These are phyloP conservation scores for Coenobita brevimanus DNA, from an alignment of 1,140 invertebrate species.

Conservation along the genomic window DNA sequence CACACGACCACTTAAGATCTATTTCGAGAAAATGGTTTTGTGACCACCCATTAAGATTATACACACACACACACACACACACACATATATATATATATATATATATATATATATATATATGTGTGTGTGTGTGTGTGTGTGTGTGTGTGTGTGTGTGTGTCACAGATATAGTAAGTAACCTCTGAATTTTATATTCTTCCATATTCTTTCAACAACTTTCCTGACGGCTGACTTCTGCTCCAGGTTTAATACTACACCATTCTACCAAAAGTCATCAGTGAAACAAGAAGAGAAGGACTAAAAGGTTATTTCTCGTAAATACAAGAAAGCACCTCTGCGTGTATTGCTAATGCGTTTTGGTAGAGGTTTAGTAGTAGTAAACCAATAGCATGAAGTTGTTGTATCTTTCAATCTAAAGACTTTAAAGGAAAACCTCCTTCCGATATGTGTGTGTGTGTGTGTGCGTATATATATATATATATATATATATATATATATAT, in stretches of 20 bases:
- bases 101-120: not conserved
- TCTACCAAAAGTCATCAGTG: not conserved
- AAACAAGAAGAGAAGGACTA: not conserved
- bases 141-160: slow-evolving; percentile 5
- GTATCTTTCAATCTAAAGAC: too few species aligned
- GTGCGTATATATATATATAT: slow-evolving; percentile 6
- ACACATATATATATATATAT: not conserved
- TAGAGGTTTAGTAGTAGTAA: too few species aligned
- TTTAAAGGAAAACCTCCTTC: too few species aligned
- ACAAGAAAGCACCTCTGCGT: not conserved
- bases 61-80: too few species aligned
- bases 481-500: not conserved
- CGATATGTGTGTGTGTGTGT: slow-evolving; percentile 21
- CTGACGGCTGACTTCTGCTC: not conserved
- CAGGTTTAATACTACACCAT: not conserved
- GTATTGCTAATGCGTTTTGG: not conserved
- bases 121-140: slow-evolving; percentile 20
- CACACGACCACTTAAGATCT: not conserved
- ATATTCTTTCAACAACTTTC: too few species aligned
- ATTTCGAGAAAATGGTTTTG: not conserved
- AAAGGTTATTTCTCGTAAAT: not conserved
- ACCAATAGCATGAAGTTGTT: too few species aligned
- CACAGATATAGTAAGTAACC: too few species aligned
- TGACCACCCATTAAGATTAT: not conserved
- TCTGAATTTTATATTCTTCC: too few species aligned